Conservation (phyloP, 2,888 invertebrate species). For the Sminthurides aquaticus region DNA sequence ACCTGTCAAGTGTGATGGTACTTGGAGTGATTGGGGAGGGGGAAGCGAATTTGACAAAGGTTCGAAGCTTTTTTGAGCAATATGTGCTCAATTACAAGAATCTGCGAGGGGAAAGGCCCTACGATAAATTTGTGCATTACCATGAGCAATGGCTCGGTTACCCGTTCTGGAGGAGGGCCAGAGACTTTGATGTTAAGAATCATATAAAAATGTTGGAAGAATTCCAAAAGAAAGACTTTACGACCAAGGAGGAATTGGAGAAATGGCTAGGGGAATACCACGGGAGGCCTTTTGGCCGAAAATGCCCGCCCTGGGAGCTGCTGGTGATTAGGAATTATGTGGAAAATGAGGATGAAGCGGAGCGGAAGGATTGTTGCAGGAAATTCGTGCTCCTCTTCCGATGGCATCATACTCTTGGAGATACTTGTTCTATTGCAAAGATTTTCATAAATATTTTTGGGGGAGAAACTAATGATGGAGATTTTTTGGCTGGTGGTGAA, state of each 20-base stretch:
- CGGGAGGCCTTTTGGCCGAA: constrained; percentile 4
- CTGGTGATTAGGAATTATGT: constrained; percentile 9
- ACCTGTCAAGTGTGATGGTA: constrained; percentile 1
- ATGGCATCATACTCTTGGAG: constrained; percentile 14
- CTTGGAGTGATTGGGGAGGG: constrained; percentile 11
- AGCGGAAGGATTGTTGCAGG: not conserved
- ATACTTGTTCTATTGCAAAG: constrained; percentile 3
- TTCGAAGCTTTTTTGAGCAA: constrained; percentile 14
- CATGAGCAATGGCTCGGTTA: constrained; percentile 9
- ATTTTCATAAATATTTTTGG: constrained; percentile 14
- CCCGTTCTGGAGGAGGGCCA: constrained; percentile 8
- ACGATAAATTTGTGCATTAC: constrained; percentile 9
- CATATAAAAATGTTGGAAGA: constrained; percentile 10
- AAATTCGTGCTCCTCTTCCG: constrained; percentile 16
- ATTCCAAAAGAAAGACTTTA: not conserved
- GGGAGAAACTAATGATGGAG: not conserved
- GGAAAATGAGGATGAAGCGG: not conserved
- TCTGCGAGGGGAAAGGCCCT: constrained; percentile 3
- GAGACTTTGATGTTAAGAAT: not conserved
- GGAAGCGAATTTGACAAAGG: constrained; percentile 10
- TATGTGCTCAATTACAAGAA: constrained; percentile 16
- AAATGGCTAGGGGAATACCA: constrained; percentile 11
- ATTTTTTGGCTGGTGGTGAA: not conserved
- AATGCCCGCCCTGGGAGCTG: constrained; percentile 12
- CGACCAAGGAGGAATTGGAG: constrained; percentile 12